phyloP scores from a whole-genome alignment of 2,797 vertebrate species.

The Tamandua tetradactyla region DNA sequence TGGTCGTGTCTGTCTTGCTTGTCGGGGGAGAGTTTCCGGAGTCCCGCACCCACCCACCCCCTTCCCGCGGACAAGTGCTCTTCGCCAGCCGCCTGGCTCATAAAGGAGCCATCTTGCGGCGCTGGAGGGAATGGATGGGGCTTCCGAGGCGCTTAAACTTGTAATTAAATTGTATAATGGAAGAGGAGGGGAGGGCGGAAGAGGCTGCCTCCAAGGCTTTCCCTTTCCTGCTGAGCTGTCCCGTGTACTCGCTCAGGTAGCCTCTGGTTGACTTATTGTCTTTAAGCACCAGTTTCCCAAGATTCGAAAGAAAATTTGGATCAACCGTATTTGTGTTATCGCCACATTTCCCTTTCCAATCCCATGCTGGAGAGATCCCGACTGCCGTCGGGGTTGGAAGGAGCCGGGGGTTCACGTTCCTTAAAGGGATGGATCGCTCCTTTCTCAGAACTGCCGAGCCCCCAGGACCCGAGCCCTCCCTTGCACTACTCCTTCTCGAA shows the following conservation, averaged over 20 bases:
- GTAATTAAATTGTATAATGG: constrained; percentile 71
- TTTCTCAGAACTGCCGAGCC: not conserved
- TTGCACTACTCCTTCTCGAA: not conserved
- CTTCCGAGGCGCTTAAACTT: constrained; percentile 64
- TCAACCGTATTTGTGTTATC: not conserved
- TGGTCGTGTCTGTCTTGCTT: constrained; percentile 48
- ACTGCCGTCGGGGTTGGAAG: constrained; percentile 61
- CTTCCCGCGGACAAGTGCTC: constrained; percentile 28
- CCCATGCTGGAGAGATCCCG: not conserved
- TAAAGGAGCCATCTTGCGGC: constrained; percentile 41
- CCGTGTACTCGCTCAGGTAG: constrained; percentile 13
- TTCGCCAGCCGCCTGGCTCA: constrained; percentile 26
- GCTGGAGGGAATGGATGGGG: constrained; percentile 52
- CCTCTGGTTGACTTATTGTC: not conserved
- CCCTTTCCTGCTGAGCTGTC: constrained; percentile 19
- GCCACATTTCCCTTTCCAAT: constrained; percentile 10
- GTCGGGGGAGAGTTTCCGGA: constrained; percentile 70
- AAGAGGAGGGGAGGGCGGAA: not conserved
- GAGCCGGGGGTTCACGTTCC: constrained; percentile 61
- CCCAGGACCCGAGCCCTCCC: no score
- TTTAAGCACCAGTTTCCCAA: constrained; percentile 51
- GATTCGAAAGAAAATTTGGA: constrained; percentile 47
- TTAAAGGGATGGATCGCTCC: constrained; percentile 32
- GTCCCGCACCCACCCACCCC: constrained; percentile 52
- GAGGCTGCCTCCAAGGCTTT: constrained; percentile 39